phyloP scores from a whole-genome alignment of 2,888 invertebrate species.

The Thyatira batis region DNA sequence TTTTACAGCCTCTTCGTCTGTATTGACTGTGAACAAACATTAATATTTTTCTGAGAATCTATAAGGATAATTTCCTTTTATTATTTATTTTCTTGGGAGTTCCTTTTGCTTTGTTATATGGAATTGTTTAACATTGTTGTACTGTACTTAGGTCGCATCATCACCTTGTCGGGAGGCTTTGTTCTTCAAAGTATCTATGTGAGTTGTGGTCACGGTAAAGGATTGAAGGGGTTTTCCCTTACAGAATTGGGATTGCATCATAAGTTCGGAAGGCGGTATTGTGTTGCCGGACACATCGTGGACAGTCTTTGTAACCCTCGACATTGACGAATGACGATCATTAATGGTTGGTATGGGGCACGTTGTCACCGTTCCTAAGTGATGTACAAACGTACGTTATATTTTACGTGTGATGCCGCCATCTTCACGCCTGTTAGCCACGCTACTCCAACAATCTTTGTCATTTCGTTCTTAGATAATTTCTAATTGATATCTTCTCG shows the following conservation, averaged over 20 bases:
- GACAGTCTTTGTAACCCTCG: constrained; percentile 41
- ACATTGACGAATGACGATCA: constrained; percentile 50
- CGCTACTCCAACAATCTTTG: constrained; percentile 43
- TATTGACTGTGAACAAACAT: background rate
- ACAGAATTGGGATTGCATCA: constrained; percentile 4
- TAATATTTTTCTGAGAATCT: background rate
- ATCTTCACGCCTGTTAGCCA: constrained; percentile 43
- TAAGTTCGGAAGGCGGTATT: constrained; percentile 24
- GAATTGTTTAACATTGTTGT: background rate
- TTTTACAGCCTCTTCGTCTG: background rate
- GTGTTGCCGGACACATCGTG: constrained; percentile 24
- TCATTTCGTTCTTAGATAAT: constrained; percentile 30
- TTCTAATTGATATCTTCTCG: constrained; percentile 30
- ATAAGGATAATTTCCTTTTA: background rate
- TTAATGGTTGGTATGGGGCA: constrained; percentile 22
- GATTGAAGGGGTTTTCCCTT: background rate
- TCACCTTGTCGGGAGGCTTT: background rate
- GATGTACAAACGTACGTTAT: constrained; percentile 23
- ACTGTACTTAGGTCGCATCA: background rate
- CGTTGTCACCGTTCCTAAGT: constrained; percentile 28
- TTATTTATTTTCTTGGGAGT: background rate
- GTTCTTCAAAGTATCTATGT: constrained; percentile 1
- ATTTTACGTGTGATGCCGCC: constrained; percentile 32
- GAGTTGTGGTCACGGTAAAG: constrained; percentile 2
- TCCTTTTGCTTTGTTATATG: too few relatives aligned